A percentile compares a stretch with the other conserved stretches of the same genome.
These are phyloP conservation scores for Phycodurus eques DNA, from an alignment of 2,113 vertebrate genomes.

Conservation along the genomic window DNA sequence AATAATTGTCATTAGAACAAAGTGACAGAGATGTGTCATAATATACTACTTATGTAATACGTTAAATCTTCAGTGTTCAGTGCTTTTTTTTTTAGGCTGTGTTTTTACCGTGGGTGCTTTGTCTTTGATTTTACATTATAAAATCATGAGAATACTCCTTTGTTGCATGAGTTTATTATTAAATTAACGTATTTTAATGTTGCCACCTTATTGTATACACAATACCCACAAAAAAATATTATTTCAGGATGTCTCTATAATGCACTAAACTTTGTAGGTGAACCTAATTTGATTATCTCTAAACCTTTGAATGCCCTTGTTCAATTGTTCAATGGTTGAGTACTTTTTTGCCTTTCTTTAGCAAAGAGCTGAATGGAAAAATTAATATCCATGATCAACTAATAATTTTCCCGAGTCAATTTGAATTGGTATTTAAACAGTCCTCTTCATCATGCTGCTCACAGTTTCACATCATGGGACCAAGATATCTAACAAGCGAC, in stretches of 20 bases:
- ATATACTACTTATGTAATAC: background rate
- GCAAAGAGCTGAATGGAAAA: too few species aligned
- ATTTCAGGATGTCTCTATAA: background rate
- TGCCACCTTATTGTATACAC: background rate
- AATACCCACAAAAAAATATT: background rate
- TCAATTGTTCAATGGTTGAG: too few species aligned
- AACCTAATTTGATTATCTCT: too few species aligned
- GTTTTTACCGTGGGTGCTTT: background rate
- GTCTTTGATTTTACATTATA: background rate
- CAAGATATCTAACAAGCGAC: too few species aligned
- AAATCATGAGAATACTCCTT: background rate
- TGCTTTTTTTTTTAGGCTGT: background rate
- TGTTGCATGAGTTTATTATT: background rate
- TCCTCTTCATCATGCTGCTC: too few species aligned
- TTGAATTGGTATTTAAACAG: too few species aligned
- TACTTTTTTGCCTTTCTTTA: too few species aligned
- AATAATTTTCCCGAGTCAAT: too few species aligned
- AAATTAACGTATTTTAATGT: background rate
- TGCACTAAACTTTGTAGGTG: background rate
- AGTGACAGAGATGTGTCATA: background rate
- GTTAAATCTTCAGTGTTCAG: background rate
- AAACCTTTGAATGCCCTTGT: too few species aligned
- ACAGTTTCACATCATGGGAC: too few species aligned
- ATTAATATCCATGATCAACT: too few species aligned
- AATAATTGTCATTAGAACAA: background rate